Evolutionary conservation across 2,797 vertebrate species (phyloP).

Genomic region (Zalophus californianus): DNA sequence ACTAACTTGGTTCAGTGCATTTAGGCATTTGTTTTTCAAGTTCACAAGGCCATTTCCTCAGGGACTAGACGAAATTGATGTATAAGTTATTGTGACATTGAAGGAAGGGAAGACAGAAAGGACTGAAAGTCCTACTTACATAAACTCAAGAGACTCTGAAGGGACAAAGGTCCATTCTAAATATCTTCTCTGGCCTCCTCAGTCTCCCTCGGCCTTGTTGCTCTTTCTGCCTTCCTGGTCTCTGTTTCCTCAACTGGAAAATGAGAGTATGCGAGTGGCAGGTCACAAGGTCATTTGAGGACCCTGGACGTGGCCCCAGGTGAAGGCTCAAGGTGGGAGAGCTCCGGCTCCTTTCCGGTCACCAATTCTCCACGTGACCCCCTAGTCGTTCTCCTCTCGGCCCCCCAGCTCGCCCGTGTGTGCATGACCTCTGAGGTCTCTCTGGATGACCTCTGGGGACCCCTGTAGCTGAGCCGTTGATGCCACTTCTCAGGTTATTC

Average conservation of each 20-base stretch:
- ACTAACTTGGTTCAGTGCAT: constrained; percentile 75
- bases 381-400: neutral
- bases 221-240: constrained; percentile 46
- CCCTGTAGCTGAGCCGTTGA: neutral
- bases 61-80: neutral
- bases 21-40: constrained; percentile 69
- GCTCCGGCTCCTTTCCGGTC: neutral
- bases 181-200: constrained; percentile 10
- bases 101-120: constrained; percentile 34
- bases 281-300: neutral
- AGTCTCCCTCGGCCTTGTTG: constrained; percentile 2
- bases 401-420: neutral
- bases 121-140: constrained; percentile 48
- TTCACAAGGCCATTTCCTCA: constrained; percentile 64
- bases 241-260: constrained; percentile 70
- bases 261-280: neutral
- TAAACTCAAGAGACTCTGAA: neutral
- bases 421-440: neutral
- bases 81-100: constrained; percentile 33
- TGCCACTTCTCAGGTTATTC: neutral
- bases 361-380: neutral
- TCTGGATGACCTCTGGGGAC: neutral
- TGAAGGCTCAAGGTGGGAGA: neutral
- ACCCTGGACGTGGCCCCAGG: neutral
- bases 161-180: constrained; percentile 60